These are phyloP conservation scores for Bombus cullumanus DNA, from an alignment of 1,140 invertebrate genomes.

Conservation along the genomic window DNA sequence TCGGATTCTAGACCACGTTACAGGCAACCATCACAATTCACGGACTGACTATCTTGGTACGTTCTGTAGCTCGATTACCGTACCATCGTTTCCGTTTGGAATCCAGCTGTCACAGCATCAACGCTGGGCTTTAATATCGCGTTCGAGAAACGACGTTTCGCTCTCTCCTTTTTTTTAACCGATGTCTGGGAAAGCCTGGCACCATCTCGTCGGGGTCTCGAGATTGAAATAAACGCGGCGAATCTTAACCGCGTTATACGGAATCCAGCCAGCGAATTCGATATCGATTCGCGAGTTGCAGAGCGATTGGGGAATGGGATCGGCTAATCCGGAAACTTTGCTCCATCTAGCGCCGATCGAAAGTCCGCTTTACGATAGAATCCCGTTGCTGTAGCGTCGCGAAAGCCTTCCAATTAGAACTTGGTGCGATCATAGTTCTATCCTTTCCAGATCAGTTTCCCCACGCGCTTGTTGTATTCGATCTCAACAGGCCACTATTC, in stretches of 20 bases:
- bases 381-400: not conserved
- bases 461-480: too few relatives aligned
- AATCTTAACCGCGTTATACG: constrained; percentile 10
- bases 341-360: not conserved
- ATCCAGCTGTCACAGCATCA: too few relatives aligned
- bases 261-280: not conserved
- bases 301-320: not conserved
- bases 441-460: not conserved
- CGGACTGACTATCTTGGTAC: not conserved
- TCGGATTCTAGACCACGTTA: not conserved
- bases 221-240: constrained; percentile 9
- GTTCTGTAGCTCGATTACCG: not conserved
- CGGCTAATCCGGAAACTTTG: constrained; percentile 12
- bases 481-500: not conserved
- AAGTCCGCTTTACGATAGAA: too few relatives aligned
- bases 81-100: not conserved
- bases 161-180: not conserved
- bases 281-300: not conserved
- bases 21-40: not conserved
- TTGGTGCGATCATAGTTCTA: not conserved
- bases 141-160: not conserved
- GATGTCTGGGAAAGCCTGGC: not conserved
- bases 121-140: not conserved
- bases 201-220: not conserved
- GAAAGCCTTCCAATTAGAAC: not conserved